These are phyloP conservation scores for Rutilus rutilus DNA, from an alignment of 2,113 vertebrate species.

Conservation along the genomic window DNA sequence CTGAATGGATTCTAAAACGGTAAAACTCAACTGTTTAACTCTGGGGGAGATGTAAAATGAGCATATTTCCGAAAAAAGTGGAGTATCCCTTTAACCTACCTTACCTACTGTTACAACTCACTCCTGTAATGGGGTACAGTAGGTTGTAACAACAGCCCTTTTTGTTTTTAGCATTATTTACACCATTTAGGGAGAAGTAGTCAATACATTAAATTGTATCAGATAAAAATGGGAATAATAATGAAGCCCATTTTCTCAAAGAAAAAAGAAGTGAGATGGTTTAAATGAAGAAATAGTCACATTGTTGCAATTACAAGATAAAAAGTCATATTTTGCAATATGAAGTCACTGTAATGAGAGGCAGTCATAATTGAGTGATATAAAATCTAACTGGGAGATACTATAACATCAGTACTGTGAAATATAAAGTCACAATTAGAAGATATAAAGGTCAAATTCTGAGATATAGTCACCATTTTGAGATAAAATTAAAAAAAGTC, in stretches of 20 bases:
- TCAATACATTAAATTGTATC: neutral
- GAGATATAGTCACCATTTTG: neutral
- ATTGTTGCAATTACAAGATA: too few relatives aligned
- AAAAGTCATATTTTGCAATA: too few relatives aligned
- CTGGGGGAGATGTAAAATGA: too few relatives aligned
- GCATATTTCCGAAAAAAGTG: too few relatives aligned
- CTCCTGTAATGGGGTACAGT: neutral
- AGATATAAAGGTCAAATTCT: neutral
- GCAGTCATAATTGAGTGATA: neutral
- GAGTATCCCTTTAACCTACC: too few relatives aligned
- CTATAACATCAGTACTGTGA: neutral
- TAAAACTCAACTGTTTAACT: too few relatives aligned
- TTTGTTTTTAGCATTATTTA: neutral
- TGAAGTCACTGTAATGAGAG: neutral
- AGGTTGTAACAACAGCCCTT: neutral
- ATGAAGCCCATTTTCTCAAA: too few relatives aligned
- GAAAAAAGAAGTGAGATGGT: neutral
- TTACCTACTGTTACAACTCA: neutral
- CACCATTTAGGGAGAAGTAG: neutral
- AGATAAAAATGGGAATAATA: neutral
- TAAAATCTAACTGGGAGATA: neutral
- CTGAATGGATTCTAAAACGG: too few relatives aligned
- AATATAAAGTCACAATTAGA: neutral
- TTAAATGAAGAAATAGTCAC: neutral
- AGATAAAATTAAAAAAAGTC: too few relatives aligned